phyloP scores from a whole-genome alignment of 2,797 vertebrate species.

The Pseudochromis fuscus region DNA sequence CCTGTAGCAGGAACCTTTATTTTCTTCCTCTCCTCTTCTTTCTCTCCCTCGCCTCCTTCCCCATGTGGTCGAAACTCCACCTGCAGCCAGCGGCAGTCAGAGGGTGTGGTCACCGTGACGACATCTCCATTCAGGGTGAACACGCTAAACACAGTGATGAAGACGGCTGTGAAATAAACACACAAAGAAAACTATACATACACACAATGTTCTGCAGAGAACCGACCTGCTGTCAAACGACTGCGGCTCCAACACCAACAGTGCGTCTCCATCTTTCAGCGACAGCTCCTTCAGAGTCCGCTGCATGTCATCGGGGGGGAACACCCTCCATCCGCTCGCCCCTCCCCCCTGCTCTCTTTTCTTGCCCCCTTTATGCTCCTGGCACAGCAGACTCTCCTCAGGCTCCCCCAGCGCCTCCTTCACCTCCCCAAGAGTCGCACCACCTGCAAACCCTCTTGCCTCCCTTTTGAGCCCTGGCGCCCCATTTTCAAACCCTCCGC shows the following conservation, averaged over 20 bases:
- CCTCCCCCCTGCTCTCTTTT: slow-evolving; percentile 70
- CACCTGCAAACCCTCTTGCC: slow-evolving; percentile 81
- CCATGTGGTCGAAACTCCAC: slow-evolving; percentile 85
- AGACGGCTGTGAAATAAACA: not conserved
- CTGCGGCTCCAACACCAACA: slow-evolving; percentile 88
- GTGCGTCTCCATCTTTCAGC: slow-evolving; percentile 88
- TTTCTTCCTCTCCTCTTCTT: slow-evolving; percentile 77
- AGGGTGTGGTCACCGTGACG: slow-evolving; percentile 86
- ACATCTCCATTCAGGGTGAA: slow-evolving; percentile 83
- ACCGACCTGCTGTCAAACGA: slow-evolving; percentile 85
- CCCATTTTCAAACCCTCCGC: slow-evolving; percentile 54
- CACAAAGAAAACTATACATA: not conserved
- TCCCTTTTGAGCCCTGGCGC: slow-evolving; percentile 78
- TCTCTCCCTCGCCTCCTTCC: slow-evolving; percentile 39
- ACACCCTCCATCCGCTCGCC: slow-evolving; percentile 87
- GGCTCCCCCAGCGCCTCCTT: slow-evolving; percentile 80
- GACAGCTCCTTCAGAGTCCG: slow-evolving; percentile 89
- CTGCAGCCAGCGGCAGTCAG: slow-evolving; percentile 90
- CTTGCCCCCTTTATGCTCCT: slow-evolving; percentile 72
- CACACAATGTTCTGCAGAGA: not conserved
- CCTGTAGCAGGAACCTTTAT: slow-evolving; percentile 88
- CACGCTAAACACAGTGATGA: slow-evolving; percentile 78
- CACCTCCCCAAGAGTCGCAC: slow-evolving; percentile 79
- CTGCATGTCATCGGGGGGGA: slow-evolving; percentile 86
- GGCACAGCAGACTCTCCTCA: slow-evolving; percentile 82